phyloP scores from a whole-genome alignment of 35 echinoderm and acorn worm genomes.

The Acanthaster planci region DNA sequence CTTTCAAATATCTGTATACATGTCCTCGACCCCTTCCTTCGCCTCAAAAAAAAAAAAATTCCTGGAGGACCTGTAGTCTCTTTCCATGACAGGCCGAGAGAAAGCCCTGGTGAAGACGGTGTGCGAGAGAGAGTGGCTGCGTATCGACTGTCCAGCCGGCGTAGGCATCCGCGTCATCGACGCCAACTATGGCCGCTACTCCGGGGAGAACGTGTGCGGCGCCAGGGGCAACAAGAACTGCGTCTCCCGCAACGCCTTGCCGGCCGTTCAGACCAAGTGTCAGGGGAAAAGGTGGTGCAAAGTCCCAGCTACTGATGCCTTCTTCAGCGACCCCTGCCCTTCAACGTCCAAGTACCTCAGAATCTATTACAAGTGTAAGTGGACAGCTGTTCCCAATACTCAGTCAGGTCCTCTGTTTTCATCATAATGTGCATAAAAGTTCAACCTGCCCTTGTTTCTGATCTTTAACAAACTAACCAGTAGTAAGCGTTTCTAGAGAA shows the following conservation, averaged over 20 bases:
- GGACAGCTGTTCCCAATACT: neutral
- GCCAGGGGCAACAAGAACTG: neutral
- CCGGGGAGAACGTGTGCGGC: constrained; percentile 3
- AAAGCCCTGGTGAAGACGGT: neutral
- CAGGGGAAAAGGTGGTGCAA: constrained; percentile 7
- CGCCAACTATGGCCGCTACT: neutral
- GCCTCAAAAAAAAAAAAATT: too few relatives aligned
- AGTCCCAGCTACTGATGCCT: neutral
- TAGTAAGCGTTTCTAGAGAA: too few relatives aligned
- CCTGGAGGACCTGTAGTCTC: too few relatives aligned
- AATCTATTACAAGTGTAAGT: constrained; percentile 3
- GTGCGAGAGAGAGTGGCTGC: neutral
- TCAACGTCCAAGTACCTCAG: neutral
- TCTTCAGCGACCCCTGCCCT: neutral
- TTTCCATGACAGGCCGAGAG: neutral
- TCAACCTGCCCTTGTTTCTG: too few relatives aligned
- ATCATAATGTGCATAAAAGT: too few relatives aligned
- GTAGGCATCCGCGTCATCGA: neutral
- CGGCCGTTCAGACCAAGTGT: neutral
- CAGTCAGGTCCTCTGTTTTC: too few relatives aligned
- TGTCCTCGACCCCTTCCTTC: too few relatives aligned
- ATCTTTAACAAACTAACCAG: too few relatives aligned
- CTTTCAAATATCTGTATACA: too few relatives aligned
- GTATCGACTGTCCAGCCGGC: neutral
- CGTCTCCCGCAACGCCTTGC: neutral